Evolutionary conservation across 2,888 invertebrate genomes (phyloP).

Genomic region (Melinaea menophilus): DNA sequence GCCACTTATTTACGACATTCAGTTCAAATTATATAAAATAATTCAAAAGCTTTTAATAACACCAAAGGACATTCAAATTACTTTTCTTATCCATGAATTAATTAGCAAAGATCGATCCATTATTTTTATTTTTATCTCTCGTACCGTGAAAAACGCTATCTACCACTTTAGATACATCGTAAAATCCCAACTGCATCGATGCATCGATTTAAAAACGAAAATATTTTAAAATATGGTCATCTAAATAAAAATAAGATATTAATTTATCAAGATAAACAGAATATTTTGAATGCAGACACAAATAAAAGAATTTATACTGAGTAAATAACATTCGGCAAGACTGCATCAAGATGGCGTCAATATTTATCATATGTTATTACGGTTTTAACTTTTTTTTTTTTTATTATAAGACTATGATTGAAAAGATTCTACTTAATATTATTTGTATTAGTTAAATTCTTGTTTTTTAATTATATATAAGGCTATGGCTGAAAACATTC

Average conservation of each 20-base stretch:
- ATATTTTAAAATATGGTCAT: constrained; percentile 17
- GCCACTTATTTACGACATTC: background rate
- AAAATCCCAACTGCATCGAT: constrained; percentile 17
- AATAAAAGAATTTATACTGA: constrained; percentile 34
- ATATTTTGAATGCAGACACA: constrained; percentile 30
- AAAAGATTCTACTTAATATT: background rate
- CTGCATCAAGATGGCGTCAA: constrained; percentile 19
- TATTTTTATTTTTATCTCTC: constrained; percentile 21
- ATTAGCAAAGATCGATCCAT: constrained; percentile 18
- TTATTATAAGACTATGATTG: background rate
- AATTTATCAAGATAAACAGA: constrained; percentile 27
- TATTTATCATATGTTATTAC: constrained; percentile 23
- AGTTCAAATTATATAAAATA: constrained; percentile 7
- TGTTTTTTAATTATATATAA: too few species aligned
- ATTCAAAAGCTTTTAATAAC: constrained; percentile 20
- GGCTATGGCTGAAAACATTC: too few species aligned
- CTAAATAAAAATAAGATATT: constrained; percentile 18
- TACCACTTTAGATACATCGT: constrained; percentile 24
- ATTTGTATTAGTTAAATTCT: too few species aligned
- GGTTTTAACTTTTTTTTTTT: constrained; percentile 14
- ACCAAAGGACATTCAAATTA: constrained; percentile 27
- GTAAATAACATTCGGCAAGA: constrained; percentile 32
- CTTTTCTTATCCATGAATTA: constrained; percentile 28
- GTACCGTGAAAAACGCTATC: constrained; percentile 18
- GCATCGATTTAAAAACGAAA: constrained; percentile 19